Base-by-base conservation (phyloP, 2,888 invertebrate species). In the Chymomyza caudatula region DNA sequence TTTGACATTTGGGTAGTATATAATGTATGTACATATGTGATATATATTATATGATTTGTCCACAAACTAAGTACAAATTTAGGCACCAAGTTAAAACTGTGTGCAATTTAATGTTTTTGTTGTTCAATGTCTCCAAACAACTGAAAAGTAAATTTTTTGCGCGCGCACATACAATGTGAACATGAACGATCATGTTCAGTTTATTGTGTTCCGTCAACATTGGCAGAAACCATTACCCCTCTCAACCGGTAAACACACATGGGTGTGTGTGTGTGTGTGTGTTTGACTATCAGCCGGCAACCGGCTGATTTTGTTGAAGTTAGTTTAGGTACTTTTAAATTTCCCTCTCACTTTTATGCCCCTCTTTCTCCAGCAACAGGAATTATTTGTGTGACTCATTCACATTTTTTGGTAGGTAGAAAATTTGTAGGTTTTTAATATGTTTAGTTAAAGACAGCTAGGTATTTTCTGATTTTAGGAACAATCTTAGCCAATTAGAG, bases 181-280 rank as follows among this genome's bases (percentile, higher is more conserved):
- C 81, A 63, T 62, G 85, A 66, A 68, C 57, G 66, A 63, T 67
- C 81, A 60, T 74, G 81, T 76, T 53, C 67, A 51, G 1, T 60
- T 71, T 64, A 22, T n/a, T 15, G 57, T 20, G 63, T 22, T 2
- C 53, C 20, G 17, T 47, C n/a, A 4, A n/a, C n/a, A 55, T 23
- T 11, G n/a, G n/a, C n/a, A n/a, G n/a, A 29, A 42, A 42, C 55
- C 3, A 47, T 11, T 37, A 2, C 29, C 8, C 29, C 29, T 37
- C 11, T 49, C 22, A 47, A 20, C 43, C 19, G 23, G 4, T 29
- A n/a, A 8, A n/a, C n/a, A 44, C 11, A 5, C 20, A 56, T 59
- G n/a, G n/a, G 19, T 63, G 56, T 47, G 42, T 56, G 22, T 23
- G 55, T 67, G 37, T 55, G 51, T n/a, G 42, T 19, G 29, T 19